A percentile compares a stretch with the other conserved stretches of the same genome.
phyloP scores from a whole-genome alignment of 2,888 invertebrate genomes.

The Eupithecia pulchellata region DNA sequence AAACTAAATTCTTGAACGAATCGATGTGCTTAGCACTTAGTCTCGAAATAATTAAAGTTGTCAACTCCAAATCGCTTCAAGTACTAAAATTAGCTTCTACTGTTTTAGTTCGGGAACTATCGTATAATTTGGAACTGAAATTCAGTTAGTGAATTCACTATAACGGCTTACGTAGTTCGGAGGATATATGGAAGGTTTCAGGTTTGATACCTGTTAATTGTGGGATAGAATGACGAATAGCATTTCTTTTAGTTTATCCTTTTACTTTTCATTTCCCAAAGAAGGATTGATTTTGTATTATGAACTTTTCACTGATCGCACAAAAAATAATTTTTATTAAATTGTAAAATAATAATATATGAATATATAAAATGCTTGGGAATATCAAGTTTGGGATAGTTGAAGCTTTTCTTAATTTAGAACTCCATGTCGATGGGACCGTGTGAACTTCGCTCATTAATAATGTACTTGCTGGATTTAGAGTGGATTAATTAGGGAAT shows the following conservation, averaged over 20 bases:
- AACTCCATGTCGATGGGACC: not conserved
- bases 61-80: constrained; percentile 16
- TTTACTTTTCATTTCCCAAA: not conserved
- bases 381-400: not conserved
- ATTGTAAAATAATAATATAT: too few species aligned
- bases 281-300: too few species aligned
- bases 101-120: constrained; percentile 14
- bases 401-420: not conserved
- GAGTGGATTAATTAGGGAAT: constrained; percentile 48
- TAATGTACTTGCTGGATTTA: constrained; percentile 30
- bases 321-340: too few species aligned
- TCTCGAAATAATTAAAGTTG: constrained; percentile 12
- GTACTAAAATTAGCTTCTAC: constrained; percentile 26
- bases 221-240: not conserved
- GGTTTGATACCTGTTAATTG: not conserved
- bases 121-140: not conserved
- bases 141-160: not conserved
- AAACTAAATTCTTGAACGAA: not conserved
- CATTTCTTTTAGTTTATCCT: not conserved
- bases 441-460: not conserved
- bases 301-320: too few species aligned
- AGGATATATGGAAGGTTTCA: not conserved
- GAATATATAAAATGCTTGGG: too few species aligned
- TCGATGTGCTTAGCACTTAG: not conserved
- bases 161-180: not conserved